Evolutionary conservation across 2,797 vertebrate species (phyloP).

Genomic region (Peromyscus eremicus): DNA sequence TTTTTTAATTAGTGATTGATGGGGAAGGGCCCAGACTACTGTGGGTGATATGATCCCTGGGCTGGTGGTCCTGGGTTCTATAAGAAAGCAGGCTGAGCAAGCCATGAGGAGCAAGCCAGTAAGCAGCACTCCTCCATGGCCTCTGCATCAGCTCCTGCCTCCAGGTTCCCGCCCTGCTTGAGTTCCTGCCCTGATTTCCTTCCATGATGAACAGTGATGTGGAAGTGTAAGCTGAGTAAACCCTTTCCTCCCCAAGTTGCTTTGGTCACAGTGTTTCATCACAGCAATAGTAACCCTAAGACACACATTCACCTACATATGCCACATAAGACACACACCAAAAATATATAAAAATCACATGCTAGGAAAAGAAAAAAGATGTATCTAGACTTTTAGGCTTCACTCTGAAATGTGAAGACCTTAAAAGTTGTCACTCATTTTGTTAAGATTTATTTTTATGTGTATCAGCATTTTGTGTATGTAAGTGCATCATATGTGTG

Average conservation of each 20-base stretch:
- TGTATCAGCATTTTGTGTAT: neutral
- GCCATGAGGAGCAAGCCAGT: too few species aligned
- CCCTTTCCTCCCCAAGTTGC: neutral
- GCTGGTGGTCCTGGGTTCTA: neutral
- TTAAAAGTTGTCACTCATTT: neutral
- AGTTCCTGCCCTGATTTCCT: neutral
- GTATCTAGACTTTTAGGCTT: neutral
- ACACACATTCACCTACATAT: neutral
- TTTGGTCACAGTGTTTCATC: neutral
- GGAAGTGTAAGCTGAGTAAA: neutral
- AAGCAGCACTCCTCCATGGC: neutral
- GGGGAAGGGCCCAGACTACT: too few species aligned
- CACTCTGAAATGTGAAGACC: neutral
- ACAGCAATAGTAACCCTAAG: neutral
- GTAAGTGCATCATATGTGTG: neutral
- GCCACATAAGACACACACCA: neutral
- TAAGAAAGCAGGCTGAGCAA: neutral
- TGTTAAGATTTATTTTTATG: neutral
- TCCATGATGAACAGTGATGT: neutral
- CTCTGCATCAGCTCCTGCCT: neutral
- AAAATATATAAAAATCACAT: neutral
- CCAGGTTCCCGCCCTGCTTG: neutral
- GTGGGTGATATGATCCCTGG: neutral
- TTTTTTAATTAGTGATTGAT: neutral
- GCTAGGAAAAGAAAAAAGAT: neutral